phyloP scores from a whole-genome alignment of 1,140 invertebrate species.

The Neomicropteryx cornuta region DNA sequence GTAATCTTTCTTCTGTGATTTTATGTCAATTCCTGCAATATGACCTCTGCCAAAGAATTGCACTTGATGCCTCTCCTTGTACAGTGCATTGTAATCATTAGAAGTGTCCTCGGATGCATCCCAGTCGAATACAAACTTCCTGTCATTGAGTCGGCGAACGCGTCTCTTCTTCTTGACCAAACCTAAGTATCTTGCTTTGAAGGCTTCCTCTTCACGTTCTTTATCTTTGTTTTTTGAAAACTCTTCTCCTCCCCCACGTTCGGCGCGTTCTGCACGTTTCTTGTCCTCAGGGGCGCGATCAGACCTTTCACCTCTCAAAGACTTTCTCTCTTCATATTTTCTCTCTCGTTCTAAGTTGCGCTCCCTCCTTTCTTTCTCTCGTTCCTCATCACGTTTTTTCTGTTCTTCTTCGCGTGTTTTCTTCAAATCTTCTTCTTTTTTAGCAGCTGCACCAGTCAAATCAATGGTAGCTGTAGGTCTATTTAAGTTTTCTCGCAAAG shows the following conservation, averaged over 20 bases:
- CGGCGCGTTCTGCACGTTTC: conserved; percentile 35
- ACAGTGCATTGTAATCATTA: conserved; percentile 93
- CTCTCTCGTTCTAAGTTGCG: conserved; percentile 11
- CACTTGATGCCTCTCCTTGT: conserved; percentile 91
- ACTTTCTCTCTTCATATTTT: conserved; percentile 22
- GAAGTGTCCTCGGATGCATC: conserved; percentile 98
- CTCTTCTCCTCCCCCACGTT: too few relatives aligned
- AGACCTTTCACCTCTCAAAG: conserved; percentile 26
- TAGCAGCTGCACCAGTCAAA: conserved; percentile 28
- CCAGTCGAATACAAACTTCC: conserved; percentile 99
- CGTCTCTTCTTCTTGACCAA: conserved; percentile 88
- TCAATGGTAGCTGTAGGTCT: conserved; percentile 32
- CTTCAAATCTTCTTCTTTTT: conserved; percentile 29
- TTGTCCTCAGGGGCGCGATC: conserved; percentile 25
- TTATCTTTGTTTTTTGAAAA: conserved; percentile 80
- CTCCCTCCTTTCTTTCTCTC: conserved; percentile 25
- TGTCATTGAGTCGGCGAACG: conserved; percentile 87
- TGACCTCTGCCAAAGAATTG: conserved; percentile 98
- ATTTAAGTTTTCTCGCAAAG: conserved; percentile 37
- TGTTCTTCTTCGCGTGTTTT: conserved; percentile 22
- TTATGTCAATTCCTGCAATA: conserved; percentile 95
- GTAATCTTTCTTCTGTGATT: conserved; percentile 94
- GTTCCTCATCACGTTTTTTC: conserved; percentile 25
- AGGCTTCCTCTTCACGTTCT: conserved; percentile 84
- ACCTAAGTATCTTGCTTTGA: conserved; percentile 91